Evolutionary conservation across 2,797 vertebrate species (phyloP).

Genomic region (Picus viridis): DNA sequence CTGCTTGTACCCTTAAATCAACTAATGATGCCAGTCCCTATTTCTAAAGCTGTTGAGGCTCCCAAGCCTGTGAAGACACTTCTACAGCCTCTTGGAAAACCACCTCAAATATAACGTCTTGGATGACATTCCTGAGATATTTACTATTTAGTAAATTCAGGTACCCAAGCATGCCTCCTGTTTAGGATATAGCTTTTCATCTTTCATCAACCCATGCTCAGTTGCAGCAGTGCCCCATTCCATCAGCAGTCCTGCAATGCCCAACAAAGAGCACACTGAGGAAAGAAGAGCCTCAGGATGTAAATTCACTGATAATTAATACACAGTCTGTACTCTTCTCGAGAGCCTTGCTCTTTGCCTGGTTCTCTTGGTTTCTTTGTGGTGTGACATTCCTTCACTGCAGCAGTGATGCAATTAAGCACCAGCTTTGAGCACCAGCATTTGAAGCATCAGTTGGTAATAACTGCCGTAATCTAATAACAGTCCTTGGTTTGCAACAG

Average conservation of each 20-base stretch:
- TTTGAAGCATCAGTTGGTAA: not conserved
- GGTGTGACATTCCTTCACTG: not conserved
- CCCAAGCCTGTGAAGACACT: not conserved
- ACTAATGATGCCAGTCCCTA: accelerated
- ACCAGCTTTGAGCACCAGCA: not conserved
- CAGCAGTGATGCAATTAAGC: not conserved
- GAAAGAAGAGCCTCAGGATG: not conserved
- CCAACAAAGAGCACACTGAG: accelerated
- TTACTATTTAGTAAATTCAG: not conserved
- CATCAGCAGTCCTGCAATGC: too few relatives aligned
- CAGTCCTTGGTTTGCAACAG: not conserved
- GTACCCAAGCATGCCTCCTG: not conserved
- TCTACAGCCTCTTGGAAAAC: not conserved
- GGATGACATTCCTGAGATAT: not conserved
- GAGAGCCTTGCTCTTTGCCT: not conserved
- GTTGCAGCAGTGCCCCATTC: not conserved
- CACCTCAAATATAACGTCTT: not conserved
- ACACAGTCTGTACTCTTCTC: not conserved
- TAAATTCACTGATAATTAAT: not conserved
- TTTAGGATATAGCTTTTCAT: not conserved
- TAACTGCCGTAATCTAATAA: not conserved
- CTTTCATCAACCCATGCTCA: accelerated
- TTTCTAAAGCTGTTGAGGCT: not conserved
- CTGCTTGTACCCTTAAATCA: not conserved
- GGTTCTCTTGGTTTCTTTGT: not conserved